Base-by-base conservation (phyloP, 2,113 vertebrate genomes). In the Odontesthes bonariensis region DNA sequence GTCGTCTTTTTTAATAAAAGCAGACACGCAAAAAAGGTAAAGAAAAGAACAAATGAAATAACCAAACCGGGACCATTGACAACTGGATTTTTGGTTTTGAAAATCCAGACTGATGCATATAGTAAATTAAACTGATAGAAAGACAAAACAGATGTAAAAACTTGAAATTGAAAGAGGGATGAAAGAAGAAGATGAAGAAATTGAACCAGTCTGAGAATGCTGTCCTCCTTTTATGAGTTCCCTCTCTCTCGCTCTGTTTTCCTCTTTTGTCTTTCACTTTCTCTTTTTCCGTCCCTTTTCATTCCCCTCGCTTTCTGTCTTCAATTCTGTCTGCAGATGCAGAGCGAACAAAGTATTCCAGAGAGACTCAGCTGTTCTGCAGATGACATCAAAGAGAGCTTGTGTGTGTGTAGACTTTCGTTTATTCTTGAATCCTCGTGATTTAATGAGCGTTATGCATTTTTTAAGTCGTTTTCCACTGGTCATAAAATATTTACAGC, bases 301-400 rank as follows among this genome's bases (percentile, higher is more conserved):
- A 54, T 61, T 49, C 77, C 31, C 52, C 44, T 49, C 42, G 44
- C 22, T 27, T 40, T 54, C 33, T 49, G 6, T 57, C 63, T 60
- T 51, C 47, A 20, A 27, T 49, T 70, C 47, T 62, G 27, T 27
- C 57, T 86, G 75, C 79, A 88, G 73, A 85, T 85, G 73, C 42
- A 67, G 63, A 23, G 33, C 13, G 67, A 60, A 64, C 16, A 12
- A 54, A 73, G 40, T 20, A 8, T 72, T 80, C 79, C 42, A 56
- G 79, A 68, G 59, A 59, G 23, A 78, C 75, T 90, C 90, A 89
- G 88, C 87, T 89, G 88, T 62, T 79, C 55, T 61, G 60, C 85
- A 90, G 82, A 89, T 90, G 90, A 55, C 84, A 82, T 85, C 85
- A 90, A 80, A 91, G 65, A 62, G 1, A 69, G 33, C 52, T 31